phyloP scores from a whole-genome alignment of 2,797 vertebrate genomes.

The Chelon labrosus region DNA sequence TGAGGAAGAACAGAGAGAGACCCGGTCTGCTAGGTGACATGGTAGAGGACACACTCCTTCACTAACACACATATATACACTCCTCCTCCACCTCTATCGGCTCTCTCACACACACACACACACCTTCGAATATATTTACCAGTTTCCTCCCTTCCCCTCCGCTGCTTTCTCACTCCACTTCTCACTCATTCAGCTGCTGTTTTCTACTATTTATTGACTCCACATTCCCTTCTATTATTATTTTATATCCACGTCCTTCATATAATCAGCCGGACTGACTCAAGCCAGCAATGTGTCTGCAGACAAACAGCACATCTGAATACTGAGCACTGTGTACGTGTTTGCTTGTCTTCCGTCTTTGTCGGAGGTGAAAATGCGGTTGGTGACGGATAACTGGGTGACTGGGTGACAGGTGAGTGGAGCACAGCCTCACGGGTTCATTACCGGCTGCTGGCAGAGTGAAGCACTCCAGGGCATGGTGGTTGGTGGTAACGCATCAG shows the following conservation, averaged over 20 bases:
- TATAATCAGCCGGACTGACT: conserved; percentile 18
- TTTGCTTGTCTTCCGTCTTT: conserved; percentile 28
- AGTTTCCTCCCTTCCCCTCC: conserved; percentile 20
- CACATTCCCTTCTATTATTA: background rate
- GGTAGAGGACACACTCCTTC: conserved; percentile 8
- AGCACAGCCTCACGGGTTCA: conserved; percentile 60
- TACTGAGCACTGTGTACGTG: conserved; percentile 13
- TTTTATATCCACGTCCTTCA: conserved; percentile 41
- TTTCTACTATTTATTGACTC: conserved; percentile 18
- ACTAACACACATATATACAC: conserved; percentile 30
- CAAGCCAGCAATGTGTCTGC: conserved; percentile 34
- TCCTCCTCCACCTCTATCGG: conserved; percentile 30
- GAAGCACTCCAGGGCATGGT: conserved; percentile 61
- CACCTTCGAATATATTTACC: conserved; percentile 36
- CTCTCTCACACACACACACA: conserved; percentile 5
- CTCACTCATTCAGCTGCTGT: conserved; percentile 28
- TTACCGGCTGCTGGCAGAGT: conserved; percentile 64
- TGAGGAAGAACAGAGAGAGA: conserved; percentile 45
- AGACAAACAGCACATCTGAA: conserved; percentile 48
- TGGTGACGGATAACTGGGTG: conserved; percentile 44
- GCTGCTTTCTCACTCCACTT: conserved; percentile 33
- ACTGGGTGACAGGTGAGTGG: conserved; percentile 59
- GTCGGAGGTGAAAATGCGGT: conserved; percentile 19
- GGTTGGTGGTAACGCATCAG: conserved; percentile 58
- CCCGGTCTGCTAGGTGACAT: conserved; percentile 52